These are phyloP conservation scores for Drosophila jambulina DNA, from an alignment of 1,140 invertebrate genomes.

Conservation along the genomic window DNA sequence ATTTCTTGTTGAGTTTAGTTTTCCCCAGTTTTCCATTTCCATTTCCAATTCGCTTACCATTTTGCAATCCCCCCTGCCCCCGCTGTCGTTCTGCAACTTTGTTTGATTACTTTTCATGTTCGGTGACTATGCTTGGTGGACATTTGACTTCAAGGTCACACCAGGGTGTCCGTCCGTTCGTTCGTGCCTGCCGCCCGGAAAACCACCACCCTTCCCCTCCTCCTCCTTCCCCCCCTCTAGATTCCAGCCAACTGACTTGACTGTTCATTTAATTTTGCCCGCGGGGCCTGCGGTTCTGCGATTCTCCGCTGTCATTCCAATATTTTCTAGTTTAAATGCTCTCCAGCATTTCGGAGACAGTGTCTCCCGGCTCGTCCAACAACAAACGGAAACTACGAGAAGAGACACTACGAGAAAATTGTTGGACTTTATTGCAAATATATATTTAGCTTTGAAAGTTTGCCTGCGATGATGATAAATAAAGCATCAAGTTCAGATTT, in stretches of 20 bases:
- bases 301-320: conserved; percentile 28
- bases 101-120: conserved; percentile 50
- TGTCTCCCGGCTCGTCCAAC: not conserved
- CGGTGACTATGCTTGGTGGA: conserved; percentile 35
- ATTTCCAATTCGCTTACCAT: conserved; percentile 10
- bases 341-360: conserved; percentile 31
- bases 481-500: not conserved
- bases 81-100: conserved; percentile 6
- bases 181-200: conserved; percentile 13
- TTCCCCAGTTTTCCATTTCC: not conserved
- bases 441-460: not conserved
- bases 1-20: conserved; percentile 8
- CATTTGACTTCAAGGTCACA: conserved; percentile 66
- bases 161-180: conserved; percentile 34
- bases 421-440: not conserved
- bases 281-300: conserved; percentile 28
- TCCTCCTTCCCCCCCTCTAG: too few relatives aligned
- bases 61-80: not conserved
- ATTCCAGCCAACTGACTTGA: conserved; percentile 13
- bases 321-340: conserved; percentile 47
- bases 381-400: conserved; percentile 10
- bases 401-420: not conserved
- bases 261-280: conserved; percentile 46
- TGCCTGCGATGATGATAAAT: not conserved
- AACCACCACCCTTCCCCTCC: not conserved